Evolutionary conservation across 2,797 vertebrate species (phyloP), one percentile per base, ranked within the genome.

Genomic region (Alca torda): DNA sequence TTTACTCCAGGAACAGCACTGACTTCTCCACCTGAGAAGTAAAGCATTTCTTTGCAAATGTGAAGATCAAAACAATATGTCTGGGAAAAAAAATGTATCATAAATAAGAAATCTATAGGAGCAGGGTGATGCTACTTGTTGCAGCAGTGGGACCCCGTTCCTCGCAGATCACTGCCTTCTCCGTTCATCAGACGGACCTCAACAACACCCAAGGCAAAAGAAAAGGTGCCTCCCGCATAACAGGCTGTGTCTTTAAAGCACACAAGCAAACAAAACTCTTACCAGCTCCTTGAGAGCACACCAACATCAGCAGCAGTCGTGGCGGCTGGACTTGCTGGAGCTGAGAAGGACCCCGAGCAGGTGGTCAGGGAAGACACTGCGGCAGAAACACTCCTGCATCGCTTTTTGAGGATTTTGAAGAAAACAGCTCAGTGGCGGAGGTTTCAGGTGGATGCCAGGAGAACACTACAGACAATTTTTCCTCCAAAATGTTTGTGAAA

Each of bases 241-340:
- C 16, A 15, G 35, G 9, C 35, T 6, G 20, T 6, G 5, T 3
- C n/a, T 46, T 33, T 19, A 30, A 19, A 73, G 35, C 67, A 16
- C 13, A 5, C 35, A 20, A 6, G 11, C 31, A 26, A 28, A 17
- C 24, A 15, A 11, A 59, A 11, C 21, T 26, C 50, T 13, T n/a
- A 15, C 14, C 70, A 20, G 45, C n/a, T 9, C 50, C n/a, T 17
- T 8, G 41, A 3, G 41, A 57, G 13, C 45, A 14, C 67, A 30
- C 10, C 41, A 25, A 4, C 33, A 7, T 2, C 43, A 15, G 43
- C 18, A 57, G 3, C 48, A 24, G 45, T 3, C 0, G 0, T 2
- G 56, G 24, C 2, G 6, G 37, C 2, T 24, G 53, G 53, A 13
- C 15, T 11, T 23, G 24, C 31, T 33, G 64, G 54, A 45, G 46